These are phyloP conservation scores for Balaenoptera acutorostrata DNA, from an alignment of 2,113 vertebrate species.

Conservation along the genomic window DNA sequence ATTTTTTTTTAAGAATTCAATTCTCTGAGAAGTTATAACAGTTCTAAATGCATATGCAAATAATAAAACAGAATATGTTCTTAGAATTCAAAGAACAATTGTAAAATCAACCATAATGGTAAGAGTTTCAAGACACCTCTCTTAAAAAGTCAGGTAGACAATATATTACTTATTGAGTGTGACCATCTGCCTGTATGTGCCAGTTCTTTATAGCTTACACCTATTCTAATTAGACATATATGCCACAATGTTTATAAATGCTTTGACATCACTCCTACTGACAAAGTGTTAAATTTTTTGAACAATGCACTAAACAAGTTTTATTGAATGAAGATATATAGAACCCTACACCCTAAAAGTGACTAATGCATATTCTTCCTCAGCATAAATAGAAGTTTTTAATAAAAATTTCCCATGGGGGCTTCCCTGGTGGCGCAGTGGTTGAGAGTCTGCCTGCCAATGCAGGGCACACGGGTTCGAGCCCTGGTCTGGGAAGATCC, in stretches of 20 bases:
- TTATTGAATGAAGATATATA: neutral
- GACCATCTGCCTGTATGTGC: neutral
- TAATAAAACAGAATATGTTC: neutral
- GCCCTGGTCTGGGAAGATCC: too few species aligned
- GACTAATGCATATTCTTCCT: neutral
- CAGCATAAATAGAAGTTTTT: neutral
- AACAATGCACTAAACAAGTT: neutral
- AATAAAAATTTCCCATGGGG: neutral
- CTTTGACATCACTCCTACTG: neutral
- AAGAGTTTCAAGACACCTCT: neutral
- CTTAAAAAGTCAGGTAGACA: neutral
- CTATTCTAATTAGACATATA: neutral
- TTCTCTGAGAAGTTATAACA: neutral
- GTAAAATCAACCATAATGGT: neutral
- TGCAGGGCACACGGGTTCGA: too few species aligned
- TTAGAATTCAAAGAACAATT: neutral
- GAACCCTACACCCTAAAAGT: neutral
- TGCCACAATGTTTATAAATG: neutral
- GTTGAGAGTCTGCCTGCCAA: too few species aligned
- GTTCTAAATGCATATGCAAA: neutral
- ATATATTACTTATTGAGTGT: neutral
- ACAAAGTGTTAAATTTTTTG: neutral
- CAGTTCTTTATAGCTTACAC: neutral
- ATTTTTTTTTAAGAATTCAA: neutral
- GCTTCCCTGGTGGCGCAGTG: too few species aligned